A percentile compares a stretch with the other conserved stretches of the same genome.
Conservation (phyloP, 2,888 invertebrate genomes). For the Lapara coniferarum region DNA sequence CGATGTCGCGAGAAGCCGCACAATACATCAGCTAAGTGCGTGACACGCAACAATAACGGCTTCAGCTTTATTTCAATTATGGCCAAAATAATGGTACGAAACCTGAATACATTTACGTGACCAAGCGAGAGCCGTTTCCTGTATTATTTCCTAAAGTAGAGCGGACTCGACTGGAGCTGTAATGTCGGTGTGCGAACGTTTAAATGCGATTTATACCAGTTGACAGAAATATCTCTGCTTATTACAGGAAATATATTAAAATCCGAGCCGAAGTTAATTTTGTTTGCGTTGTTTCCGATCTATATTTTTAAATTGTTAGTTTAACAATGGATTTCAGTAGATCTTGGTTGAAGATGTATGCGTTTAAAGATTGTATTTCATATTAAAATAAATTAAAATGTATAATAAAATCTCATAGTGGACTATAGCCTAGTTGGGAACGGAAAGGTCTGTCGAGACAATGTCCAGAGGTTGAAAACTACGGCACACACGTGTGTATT, state of each 20-base stretch:
- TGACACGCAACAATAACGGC: constrained; percentile 60
- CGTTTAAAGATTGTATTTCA: too few species aligned
- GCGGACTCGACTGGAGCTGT: not conserved
- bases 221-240: not conserved
- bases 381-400: too few species aligned
- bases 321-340: too few species aligned
- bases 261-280: not conserved
- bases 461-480: too few species aligned
- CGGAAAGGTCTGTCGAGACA: too few species aligned
- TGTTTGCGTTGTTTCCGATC: not conserved
- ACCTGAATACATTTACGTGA: constrained; percentile 47
- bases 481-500: too few species aligned
- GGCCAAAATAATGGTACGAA: constrained; percentile 49
- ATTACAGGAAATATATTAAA: constrained; percentile 1
- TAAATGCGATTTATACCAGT: not conserved
- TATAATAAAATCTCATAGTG: too few species aligned
- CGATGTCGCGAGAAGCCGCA: constrained; percentile 64
- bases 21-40: constrained; percentile 56
- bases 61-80: constrained; percentile 69
- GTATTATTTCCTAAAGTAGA: constrained; percentile 13
- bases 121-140: constrained; percentile 29
- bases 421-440: too few species aligned
- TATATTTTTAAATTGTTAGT: not conserved
- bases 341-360: too few species aligned
- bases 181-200: not conserved